Conservation (phyloP, 1,140 invertebrate genomes). For the Diuraphis noxia region DNA sequence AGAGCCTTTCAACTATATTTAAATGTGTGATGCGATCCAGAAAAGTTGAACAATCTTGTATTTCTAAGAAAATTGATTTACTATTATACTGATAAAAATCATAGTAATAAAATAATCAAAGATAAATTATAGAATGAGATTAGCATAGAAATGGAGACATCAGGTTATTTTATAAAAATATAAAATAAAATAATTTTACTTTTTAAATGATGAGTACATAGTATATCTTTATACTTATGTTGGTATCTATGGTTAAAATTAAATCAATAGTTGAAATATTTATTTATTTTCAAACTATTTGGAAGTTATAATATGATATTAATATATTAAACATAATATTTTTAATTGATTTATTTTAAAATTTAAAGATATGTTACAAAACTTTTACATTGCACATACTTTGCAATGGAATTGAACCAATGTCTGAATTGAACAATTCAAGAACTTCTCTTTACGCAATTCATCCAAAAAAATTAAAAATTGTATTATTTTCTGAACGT, state of each 20-base stretch:
- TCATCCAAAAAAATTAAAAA: slow-evolving; percentile 4
- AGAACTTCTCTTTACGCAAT: background rate
- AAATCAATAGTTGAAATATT: background rate
- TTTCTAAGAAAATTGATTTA: slow-evolving; percentile 33
- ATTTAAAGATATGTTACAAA: background rate
- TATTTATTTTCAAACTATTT: background rate
- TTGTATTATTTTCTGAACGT: background rate
- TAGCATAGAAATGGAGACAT: slow-evolving; percentile 7
- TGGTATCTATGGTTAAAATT: background rate
- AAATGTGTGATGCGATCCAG: slow-evolving; percentile 21
- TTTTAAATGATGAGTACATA: background rate
- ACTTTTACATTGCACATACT: background rate
- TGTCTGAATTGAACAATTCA: background rate
- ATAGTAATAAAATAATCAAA: background rate
- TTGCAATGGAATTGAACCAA: background rate
- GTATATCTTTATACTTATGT: background rate
- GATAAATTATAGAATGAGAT: background rate
- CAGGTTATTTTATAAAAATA: slow-evolving; percentile 14
- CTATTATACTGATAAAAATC: background rate
- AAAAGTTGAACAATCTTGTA: background rate
- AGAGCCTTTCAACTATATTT: too few relatives aligned
- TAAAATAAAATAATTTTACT: background rate
- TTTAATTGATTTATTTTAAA: background rate
- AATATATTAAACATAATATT: slow-evolving; percentile 3
- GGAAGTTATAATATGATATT: background rate